Percentiles rank a stretch among this genome's conserved stretches.
Conservation (phyloP, 2,888 invertebrate species). For the Conchocele bisecta region DNA sequence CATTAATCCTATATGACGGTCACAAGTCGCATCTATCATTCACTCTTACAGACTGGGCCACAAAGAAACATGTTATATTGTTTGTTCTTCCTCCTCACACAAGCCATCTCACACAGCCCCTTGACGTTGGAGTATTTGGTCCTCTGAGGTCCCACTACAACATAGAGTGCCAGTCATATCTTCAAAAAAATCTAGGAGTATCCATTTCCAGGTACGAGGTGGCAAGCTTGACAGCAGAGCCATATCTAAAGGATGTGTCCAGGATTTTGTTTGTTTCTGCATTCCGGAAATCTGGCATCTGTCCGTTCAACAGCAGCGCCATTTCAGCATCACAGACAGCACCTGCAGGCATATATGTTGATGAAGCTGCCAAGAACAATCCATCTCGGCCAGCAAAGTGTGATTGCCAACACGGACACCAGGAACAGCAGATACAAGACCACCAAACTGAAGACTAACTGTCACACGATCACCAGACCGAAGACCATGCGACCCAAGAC, state of each 20-base stretch:
- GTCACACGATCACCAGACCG: no score
- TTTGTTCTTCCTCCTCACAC: conserved; percentile 25
- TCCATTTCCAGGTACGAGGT: conserved; percentile 7
- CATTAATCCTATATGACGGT: conserved; percentile 18
- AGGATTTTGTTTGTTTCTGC: conserved; percentile 34
- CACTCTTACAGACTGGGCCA: conserved; percentile 16
- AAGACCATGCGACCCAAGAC: no score
- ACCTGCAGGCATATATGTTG: no score
- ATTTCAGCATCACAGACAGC: no score
- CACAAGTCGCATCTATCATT: conserved; percentile 21
- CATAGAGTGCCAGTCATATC: conserved; percentile 11
- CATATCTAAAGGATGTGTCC: conserved; percentile 15
- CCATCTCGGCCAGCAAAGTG: no score
- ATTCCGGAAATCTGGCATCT: conserved; percentile 44
- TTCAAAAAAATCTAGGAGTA: conserved; percentile 12
- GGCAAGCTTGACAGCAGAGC: neutral
- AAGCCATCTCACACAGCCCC: conserved; percentile 8
- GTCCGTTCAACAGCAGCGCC: no score
- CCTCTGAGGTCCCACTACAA: conserved; percentile 3
- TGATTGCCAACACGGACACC: no score
- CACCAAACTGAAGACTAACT: no score
- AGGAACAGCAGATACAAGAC: no score
- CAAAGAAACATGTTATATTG: conserved; percentile 6
- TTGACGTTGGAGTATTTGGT: conserved; percentile 12
- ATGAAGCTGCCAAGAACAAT: no score